These are phyloP conservation scores for Lutjanus erythropterus DNA, from an alignment of 2,113 vertebrate genomes.

Conservation along the genomic window DNA sequence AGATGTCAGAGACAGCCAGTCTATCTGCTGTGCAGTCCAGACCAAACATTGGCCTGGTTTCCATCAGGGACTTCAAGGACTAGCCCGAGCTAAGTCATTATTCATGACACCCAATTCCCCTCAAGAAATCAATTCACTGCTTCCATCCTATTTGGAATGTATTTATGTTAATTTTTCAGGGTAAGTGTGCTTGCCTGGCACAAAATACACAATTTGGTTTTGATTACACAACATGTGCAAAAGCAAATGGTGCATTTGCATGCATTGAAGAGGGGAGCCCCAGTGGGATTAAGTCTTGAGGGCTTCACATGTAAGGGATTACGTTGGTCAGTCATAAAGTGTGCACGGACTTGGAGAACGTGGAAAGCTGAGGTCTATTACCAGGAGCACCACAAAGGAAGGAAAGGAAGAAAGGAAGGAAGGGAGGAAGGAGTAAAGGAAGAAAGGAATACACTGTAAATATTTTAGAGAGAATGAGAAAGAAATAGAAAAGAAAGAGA, in stretches of 20 bases:
- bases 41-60: constrained; percentile 47
- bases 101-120: constrained; percentile 63
- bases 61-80: constrained; percentile 47
- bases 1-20: constrained; percentile 63
- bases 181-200: constrained; percentile 46
- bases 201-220: constrained; percentile 64
- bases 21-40: not conserved
- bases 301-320: constrained; percentile 53
- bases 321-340: constrained; percentile 34
- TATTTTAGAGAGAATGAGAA: not conserved
- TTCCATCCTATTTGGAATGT: constrained; percentile 61
- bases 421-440: not conserved
- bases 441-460: not conserved
- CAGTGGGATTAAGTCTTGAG: constrained; percentile 38
- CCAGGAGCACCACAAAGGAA: not conserved
- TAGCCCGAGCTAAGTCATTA: constrained; percentile 53
- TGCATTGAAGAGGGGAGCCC: constrained; percentile 31
- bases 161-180: constrained; percentile 63
- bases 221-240: constrained; percentile 55
- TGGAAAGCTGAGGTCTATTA: constrained; percentile 14
- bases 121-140: constrained; percentile 63
- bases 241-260: constrained; percentile 45
- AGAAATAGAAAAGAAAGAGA: not conserved
- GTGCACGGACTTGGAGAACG: not conserved
- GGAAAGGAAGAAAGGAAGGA: not conserved